Evolutionary conservation across 2,113 vertebrate species (phyloP).

Genomic region (Chaetorhynchus papuensis): DNA sequence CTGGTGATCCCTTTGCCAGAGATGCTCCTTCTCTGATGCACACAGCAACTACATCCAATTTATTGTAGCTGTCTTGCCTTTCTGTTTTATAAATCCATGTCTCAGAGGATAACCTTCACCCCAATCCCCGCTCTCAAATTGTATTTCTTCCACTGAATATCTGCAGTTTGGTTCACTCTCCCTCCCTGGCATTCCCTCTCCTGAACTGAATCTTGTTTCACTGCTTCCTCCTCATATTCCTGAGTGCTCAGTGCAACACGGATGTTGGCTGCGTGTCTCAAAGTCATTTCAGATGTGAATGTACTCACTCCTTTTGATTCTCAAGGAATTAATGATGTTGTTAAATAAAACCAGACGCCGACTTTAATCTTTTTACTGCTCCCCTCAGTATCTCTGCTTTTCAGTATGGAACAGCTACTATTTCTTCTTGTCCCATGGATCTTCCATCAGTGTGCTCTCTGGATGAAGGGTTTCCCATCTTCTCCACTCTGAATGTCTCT

Average conservation of each 20-base stretch:
- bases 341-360: slow-evolving; percentile 12
- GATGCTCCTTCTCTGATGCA: background rate
- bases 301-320: background rate
- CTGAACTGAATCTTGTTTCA: background rate
- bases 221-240: background rate
- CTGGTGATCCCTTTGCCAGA: background rate
- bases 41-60: fast-evolving
- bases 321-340: background rate
- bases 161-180: slow-evolving; percentile 28
- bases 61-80: background rate
- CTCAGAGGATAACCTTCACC: background rate
- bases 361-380: slow-evolving; percentile 3
- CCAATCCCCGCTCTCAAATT: background rate
- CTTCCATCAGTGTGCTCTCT: background rate
- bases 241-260: background rate
- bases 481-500: background rate
- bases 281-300: background rate
- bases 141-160: background rate
- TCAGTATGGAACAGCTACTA: background rate
- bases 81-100: background rate
- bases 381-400: background rate
- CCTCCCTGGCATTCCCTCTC: background rate
- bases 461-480: background rate
- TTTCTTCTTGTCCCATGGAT: background rate
- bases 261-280: background rate